Evolutionary conservation across 2,113 vertebrate genomes (phyloP).

Genomic region (Gallinago paraguaiae): DNA sequence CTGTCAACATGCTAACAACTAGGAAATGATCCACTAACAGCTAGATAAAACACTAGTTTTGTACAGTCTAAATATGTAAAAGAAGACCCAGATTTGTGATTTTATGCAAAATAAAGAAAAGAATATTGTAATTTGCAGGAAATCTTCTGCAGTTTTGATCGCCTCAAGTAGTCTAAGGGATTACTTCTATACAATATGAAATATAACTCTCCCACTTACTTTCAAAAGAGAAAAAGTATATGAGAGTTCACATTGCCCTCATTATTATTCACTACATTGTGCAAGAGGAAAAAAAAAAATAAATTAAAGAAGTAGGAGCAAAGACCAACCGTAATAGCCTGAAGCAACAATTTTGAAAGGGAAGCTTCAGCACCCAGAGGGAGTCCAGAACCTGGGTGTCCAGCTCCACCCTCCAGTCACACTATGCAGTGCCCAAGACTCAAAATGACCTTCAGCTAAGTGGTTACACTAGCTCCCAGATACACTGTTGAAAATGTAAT

Average conservation of each 20-base stretch:
- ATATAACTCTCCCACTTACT: not conserved
- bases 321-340: not conserved
- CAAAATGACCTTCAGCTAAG: constrained; percentile 1
- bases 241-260: not conserved
- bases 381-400: not conserved
- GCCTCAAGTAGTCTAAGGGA: not conserved
- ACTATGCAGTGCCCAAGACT: not conserved
- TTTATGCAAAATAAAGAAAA: not conserved
- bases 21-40: not conserved
- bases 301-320: not conserved
- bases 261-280: not conserved
- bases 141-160: not conserved
- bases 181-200: not conserved
- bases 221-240: not conserved
- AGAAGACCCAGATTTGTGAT: not conserved
- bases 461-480: not conserved
- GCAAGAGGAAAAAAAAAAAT: not conserved
- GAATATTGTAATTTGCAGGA: not conserved
- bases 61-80: not conserved
- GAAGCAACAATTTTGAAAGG: constrained; percentile 22
- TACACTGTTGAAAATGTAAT: not conserved
- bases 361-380: not conserved
- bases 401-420: not conserved
- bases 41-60: not conserved
- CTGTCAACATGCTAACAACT: not conserved